Evolutionary conservation across 92 coral and sea anemone species (phyloP).

Genomic region (Zoanthus solanderi): DNA sequence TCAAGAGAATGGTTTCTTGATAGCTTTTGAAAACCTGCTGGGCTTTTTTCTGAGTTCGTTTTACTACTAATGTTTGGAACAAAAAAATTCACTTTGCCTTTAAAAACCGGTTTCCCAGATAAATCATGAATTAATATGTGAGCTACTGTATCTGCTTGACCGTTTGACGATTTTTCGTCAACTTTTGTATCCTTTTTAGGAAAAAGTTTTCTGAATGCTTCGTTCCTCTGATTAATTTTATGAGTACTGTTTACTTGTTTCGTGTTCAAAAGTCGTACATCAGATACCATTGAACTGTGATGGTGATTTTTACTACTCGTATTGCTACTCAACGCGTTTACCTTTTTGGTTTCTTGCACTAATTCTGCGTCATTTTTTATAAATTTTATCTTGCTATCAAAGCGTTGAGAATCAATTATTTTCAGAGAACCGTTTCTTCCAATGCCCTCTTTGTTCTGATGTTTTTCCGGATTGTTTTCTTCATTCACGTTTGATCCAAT

Average conservation of each 20-base stretch:
- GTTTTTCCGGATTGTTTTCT: background rate
- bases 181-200: background rate
- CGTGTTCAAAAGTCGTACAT: background rate
- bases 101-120: constrained; percentile 34
- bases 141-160: constrained; percentile 7
- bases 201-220: background rate
- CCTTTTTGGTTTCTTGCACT: background rate
- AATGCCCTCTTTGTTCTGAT: background rate
- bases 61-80: constrained; percentile 23
- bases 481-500: background rate
- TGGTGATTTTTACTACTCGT: background rate
- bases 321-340: background rate
- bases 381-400: background rate
- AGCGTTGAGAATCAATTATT: background rate
- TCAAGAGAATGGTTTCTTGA: background rate
- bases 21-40: background rate
- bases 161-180: background rate
- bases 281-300: background rate
- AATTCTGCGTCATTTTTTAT: background rate
- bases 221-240: background rate
- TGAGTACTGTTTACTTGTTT: background rate
- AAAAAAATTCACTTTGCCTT: constrained; percentile 38
- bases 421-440: background rate
- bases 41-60: background rate
- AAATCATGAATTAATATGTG: constrained; percentile 40